Conservation (phyloP, 2,797 vertebrate genomes). For the Rhinatrema bivittatum region DNA sequence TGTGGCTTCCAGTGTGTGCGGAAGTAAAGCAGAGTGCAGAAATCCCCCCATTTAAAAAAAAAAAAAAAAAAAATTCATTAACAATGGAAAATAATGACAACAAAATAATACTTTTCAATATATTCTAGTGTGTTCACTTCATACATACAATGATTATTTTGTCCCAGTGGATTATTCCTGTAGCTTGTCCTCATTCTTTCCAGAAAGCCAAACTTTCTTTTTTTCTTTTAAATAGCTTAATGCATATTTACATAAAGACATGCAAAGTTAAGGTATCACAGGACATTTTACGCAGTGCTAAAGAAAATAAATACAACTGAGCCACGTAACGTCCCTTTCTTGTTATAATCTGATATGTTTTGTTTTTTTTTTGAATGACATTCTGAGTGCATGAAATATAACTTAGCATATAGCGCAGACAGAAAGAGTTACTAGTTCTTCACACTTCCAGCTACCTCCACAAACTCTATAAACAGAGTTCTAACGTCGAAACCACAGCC, state of each 20-base stretch:
- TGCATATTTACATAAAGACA: constrained; percentile 44
- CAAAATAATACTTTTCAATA: constrained; percentile 2
- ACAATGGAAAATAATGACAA: constrained; percentile 27
- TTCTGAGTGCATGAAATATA: constrained; percentile 37
- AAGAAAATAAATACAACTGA: constrained; percentile 10
- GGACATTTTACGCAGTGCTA: constrained; percentile 15
- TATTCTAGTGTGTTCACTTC: too few species aligned
- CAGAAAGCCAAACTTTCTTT: constrained; percentile 10
- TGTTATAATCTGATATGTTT: constrained; percentile 27
- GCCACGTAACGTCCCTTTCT: constrained; percentile 27
- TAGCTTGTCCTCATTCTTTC: too few species aligned
- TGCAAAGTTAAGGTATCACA: constrained; percentile 41
- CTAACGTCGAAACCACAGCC: constrained; percentile 95
- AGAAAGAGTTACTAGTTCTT: constrained; percentile 43
- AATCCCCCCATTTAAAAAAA: constrained; percentile 15
- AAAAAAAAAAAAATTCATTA: constrained; percentile 18
- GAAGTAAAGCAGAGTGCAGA: constrained; percentile 30
- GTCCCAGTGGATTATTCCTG: neutral
- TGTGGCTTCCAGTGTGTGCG: constrained; percentile 29
- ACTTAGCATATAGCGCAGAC: constrained; percentile 48
- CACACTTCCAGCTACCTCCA: constrained; percentile 32
- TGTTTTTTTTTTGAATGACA: constrained; percentile 16
- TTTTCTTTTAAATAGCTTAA: too few species aligned
- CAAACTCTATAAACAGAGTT: constrained; percentile 15
- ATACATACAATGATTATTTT: constrained; percentile 16